phyloP scores from a whole-genome alignment of 30 jellyfish, hydroid and myxozoan genomes.

The Pseudorhiza aurosa region DNA sequence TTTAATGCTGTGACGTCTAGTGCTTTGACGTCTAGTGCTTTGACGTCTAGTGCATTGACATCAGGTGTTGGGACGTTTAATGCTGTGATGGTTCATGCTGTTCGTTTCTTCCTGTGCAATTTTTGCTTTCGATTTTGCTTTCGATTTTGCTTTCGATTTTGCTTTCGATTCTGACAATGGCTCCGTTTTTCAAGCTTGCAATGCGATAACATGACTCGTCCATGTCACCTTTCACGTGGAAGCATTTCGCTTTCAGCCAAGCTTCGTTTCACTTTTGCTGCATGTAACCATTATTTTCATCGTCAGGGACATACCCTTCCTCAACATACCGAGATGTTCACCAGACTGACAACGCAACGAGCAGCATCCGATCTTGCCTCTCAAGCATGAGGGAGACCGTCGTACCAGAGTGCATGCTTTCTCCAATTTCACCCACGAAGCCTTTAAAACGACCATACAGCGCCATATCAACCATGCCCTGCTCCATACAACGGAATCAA shows the following conservation, averaged over 20 bases:
- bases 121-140: too few relatives aligned
- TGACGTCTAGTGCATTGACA: too few relatives aligned
- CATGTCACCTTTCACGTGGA: too few relatives aligned
- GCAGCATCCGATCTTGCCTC: conserved; percentile 17
- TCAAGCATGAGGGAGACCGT: conserved; percentile 49
- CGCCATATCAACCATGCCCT: conserved; percentile 44
- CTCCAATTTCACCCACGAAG: conserved; percentile 76
- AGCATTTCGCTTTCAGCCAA: neutral
- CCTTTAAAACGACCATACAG: conserved; percentile 68
- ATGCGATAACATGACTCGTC: too few relatives aligned
- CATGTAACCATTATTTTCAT: neutral
- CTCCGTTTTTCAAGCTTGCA: too few relatives aligned
- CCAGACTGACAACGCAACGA: conserved; percentile 11
- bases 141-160: too few relatives aligned
- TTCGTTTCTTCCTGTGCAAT: too few relatives aligned
- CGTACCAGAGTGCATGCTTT: conserved; percentile 76
- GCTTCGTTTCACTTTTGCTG: conserved; percentile 3
- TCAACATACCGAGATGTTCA: conserved; percentile 51
- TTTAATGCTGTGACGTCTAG: too few relatives aligned
- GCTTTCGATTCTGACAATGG: too few relatives aligned
- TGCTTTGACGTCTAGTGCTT: too few relatives aligned
- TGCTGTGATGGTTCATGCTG: too few relatives aligned
- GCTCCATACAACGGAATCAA: conserved; percentile 10
- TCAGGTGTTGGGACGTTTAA: too few relatives aligned
- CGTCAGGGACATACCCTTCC: conserved; percentile 36